Evolutionary conservation across 2,113 vertebrate species (phyloP), one percentile per base, ranked within the genome.

Genomic region (Crotalus helleri): DNA sequence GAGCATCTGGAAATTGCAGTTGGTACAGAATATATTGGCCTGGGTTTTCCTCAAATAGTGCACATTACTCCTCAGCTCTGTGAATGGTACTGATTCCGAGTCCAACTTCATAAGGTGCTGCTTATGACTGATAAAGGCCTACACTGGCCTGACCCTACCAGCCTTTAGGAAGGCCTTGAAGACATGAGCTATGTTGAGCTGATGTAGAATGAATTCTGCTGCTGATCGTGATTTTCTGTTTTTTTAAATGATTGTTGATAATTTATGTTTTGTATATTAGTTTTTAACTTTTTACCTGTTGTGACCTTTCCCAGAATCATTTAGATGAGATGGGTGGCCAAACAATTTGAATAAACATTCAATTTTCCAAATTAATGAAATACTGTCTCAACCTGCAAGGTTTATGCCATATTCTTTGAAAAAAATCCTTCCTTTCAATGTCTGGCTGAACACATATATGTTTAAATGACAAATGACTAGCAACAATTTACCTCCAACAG

Each of bases 401-500:
- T 81, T 39, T 17, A 81, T 81, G 15, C 17, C 74, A 44, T 39
- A 21, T 44, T 81, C 74, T 7, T 81, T 39, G 33, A 9, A 44
- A 81, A 39, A 39, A 81, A 44, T 3, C 17, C 74, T 81, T 81
- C 74, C 33, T 81, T 81, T 81, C 33, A 81, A 74, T 33, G 64
- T n/a, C 64, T 33, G 29, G n/a, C n/a, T 74, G n/a, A 74, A 39
- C n/a, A 74, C 69, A 44, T 19, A 9, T 81, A 39, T 1, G 15
- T 39, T 81, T 81, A 17, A 81, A 39, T 21, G 74, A 51, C 74
- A 61, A 46, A n/a, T 9, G 58, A 8, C 85, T 33, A 10, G 3
- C 0, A 1, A 21, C 57, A 92, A 81, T 94, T 96, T 98, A 99
- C 99, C 97, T 98, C 98, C 54, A 98, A 97, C 44, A 99, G 97